Evolutionary conservation across 2,113 vertebrate genomes (phyloP).

Genomic region (Ptilorrhoa leucosticta): DNA sequence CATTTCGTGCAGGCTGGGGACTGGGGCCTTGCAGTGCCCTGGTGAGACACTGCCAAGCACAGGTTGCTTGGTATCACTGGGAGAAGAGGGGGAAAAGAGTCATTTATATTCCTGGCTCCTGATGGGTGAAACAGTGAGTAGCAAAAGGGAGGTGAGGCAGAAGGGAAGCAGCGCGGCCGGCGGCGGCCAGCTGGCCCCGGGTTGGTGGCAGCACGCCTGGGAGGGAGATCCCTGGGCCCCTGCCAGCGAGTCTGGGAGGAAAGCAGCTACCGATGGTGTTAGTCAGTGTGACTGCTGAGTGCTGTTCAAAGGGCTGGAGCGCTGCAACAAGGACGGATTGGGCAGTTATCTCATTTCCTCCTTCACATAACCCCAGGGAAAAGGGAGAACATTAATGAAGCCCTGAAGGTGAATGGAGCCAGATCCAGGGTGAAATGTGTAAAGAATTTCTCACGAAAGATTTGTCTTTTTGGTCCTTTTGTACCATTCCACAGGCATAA

Average conservation of each 20-base stretch:
- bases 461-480: neutral
- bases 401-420: neutral
- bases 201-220: neutral
- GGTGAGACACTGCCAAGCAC: neutral
- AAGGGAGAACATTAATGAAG: neutral
- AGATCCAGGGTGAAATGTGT: neutral
- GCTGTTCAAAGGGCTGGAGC: neutral
- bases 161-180: neutral
- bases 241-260: neutral
- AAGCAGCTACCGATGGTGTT: neutral
- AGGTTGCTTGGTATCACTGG: neutral
- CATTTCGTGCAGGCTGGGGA: neutral
- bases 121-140: neutral
- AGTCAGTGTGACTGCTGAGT: neutral
- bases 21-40: neutral
- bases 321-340: neutral
- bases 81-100: neutral
- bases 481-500: neutral
- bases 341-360: slow-evolving; percentile 3
- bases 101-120: neutral
- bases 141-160: neutral
- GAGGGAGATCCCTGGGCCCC: neutral
- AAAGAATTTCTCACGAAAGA: neutral
- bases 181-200: neutral
- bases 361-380: neutral